These are phyloP conservation scores for Dendrolimus pini DNA, from an alignment of 2,888 invertebrate genomes.

Conservation along the genomic window DNA sequence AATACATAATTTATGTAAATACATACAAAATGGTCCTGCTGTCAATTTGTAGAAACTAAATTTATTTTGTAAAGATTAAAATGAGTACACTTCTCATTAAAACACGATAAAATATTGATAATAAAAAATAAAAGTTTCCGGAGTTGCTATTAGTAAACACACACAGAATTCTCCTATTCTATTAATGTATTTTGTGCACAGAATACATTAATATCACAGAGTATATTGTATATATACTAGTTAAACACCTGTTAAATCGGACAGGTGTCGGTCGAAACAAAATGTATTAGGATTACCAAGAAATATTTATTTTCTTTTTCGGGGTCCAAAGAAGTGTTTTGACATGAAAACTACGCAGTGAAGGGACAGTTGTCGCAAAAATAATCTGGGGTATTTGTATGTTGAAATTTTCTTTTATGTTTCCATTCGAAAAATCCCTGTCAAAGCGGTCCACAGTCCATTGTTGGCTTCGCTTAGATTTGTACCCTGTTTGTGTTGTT, in stretches of 20 bases:
- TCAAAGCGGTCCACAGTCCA: slow-evolving; percentile 25
- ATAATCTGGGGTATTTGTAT: slow-evolving; percentile 34
- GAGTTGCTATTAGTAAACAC: too few species aligned
- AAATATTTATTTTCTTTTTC: neutral
- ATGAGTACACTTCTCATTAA: too few species aligned
- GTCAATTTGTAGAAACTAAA: too few species aligned
- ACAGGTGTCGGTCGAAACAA: neutral
- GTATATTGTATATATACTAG: too few species aligned
- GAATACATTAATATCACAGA: too few species aligned
- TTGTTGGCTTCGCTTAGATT: slow-evolving; percentile 39
- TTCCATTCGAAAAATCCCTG: slow-evolving; percentile 30
- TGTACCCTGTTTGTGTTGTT: slow-evolving; percentile 31
- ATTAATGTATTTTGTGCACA: too few species aligned
- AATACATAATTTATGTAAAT: too few species aligned
- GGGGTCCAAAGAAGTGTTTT: slow-evolving; percentile 5
- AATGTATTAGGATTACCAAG: neutral
- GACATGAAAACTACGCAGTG: slow-evolving; percentile 19
- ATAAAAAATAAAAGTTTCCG: too few species aligned
- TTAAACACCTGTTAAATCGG: neutral
- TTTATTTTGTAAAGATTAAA: too few species aligned
- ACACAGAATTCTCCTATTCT: too few species aligned
- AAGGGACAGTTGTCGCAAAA: slow-evolving; percentile 26
- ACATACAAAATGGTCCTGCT: too few species aligned
- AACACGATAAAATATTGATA: too few species aligned
- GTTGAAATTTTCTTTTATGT: slow-evolving; percentile 42